Evolutionary conservation across 2,888 invertebrate genomes (phyloP).

Genomic region (Chrysotoxum bicinctum): DNA sequence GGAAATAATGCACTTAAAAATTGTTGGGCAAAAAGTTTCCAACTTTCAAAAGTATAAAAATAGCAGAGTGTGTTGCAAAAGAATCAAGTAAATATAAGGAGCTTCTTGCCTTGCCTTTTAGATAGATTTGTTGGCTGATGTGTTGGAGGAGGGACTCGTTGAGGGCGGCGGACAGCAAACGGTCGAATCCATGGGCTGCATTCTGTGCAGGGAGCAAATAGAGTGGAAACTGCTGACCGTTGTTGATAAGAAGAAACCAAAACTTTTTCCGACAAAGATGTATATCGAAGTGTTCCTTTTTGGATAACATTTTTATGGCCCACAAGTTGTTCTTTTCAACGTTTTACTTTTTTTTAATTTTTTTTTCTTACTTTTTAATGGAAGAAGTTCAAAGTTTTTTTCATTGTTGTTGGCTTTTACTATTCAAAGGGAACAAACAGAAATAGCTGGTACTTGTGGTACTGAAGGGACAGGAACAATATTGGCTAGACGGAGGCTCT

Average conservation of each 20-base stretch:
- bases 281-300: conserved; percentile 33
- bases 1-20: conserved; percentile 78
- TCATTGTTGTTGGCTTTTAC: conserved; percentile 23
- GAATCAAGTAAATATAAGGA: conserved; percentile 2
- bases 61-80: conserved; percentile 28
- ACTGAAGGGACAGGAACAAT: conserved; percentile 36
- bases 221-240: conserved; percentile 73
- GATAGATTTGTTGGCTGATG: not conserved
- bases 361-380: conserved; percentile 14
- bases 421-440: not conserved
- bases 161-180: not conserved
- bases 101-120: conserved; percentile 6
- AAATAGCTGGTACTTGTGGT: conserved; percentile 12
- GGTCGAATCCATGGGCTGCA: conserved; percentile 20
- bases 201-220: conserved; percentile 50
- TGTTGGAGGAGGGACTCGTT: not conserved
- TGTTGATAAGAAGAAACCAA: conserved; percentile 66
- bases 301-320: conserved; percentile 9
- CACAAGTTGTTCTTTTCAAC: conserved; percentile 36
- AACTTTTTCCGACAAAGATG: conserved; percentile 65
- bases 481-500: conserved; percentile 66
- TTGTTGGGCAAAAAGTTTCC: conserved; percentile 56
- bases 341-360: conserved; percentile 10
- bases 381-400: conserved; percentile 22
- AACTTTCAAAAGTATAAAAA: conserved; percentile 25